Evolutionary conservation across 1,140 invertebrate species (phyloP).

Genomic region (Eufriesea mexicana): DNA sequence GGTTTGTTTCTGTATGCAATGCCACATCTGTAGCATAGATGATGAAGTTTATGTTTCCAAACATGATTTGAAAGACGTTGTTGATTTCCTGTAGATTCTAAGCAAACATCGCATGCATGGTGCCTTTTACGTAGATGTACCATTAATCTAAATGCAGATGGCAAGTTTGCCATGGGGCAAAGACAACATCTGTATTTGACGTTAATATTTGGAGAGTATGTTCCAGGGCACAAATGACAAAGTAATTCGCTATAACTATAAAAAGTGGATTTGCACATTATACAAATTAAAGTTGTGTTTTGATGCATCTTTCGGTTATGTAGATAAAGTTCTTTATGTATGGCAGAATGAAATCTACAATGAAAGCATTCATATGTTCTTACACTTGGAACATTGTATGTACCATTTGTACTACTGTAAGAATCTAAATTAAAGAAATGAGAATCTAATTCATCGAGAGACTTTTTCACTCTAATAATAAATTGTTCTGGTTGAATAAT

Average conservation of each 20-base stretch:
- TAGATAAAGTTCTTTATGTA: conserved; percentile 91
- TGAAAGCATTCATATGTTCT: conserved; percentile 92
- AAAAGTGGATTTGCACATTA: conserved; percentile 93
- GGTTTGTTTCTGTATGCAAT: conserved; percentile 93
- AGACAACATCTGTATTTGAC: conserved; percentile 88
- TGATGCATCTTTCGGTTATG: conserved; percentile 93
- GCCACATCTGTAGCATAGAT: conserved; percentile 92
- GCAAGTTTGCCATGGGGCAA: conserved; percentile 87
- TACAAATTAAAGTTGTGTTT: conserved; percentile 89
- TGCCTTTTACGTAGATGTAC: conserved; percentile 92
- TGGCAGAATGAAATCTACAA: conserved; percentile 88
- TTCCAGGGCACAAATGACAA: conserved; percentile 92
- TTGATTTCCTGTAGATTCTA: conserved; percentile 90
- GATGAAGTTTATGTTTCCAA: conserved; percentile 93
- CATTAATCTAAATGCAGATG: conserved; percentile 93
- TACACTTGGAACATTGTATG: conserved; percentile 81
- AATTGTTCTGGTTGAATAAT: conserved; percentile 85
- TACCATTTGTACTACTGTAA: conserved; percentile 84
- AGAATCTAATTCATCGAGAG: conserved; percentile 84
- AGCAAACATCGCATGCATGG: conserved; percentile 92
- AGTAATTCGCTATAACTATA: conserved; percentile 92
- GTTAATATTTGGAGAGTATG: conserved; percentile 86
- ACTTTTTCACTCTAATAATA: conserved; percentile 85
- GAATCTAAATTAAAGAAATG: conserved; percentile 88
- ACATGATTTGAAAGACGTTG: conserved; percentile 91